A percentile compares a stretch with the other conserved stretches of the same genome.
Evolutionary conservation across 2,888 invertebrate genomes (phyloP).

Genomic region (Thymelicus sylvestris): DNA sequence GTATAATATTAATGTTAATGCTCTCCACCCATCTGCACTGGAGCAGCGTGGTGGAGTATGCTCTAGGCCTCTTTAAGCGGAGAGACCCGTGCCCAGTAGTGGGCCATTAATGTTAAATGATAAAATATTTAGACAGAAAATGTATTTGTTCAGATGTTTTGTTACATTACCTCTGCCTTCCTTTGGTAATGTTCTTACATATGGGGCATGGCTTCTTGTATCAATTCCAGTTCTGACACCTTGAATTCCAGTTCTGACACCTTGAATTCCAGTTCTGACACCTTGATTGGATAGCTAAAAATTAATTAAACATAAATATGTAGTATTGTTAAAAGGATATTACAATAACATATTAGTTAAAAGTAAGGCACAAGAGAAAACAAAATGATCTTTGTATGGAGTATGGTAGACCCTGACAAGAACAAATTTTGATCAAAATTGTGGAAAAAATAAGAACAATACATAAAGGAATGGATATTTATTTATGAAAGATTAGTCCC

Average conservation of each 20-base stretch:
- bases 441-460: neutral
- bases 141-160: neutral
- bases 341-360: no score
- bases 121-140: neutral
- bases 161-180: constrained; percentile 60
- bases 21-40: no score
- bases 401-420: no score
- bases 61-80: no score
- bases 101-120: neutral
- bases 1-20: neutral
- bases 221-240: constrained; percentile 9
- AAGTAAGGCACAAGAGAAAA: no score
- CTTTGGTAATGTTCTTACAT: constrained; percentile 48
- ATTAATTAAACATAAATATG: neutral
- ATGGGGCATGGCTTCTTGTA: constrained; percentile 51
- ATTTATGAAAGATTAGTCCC: neutral
- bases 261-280: constrained; percentile 11
- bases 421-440: no score
- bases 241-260: no score
- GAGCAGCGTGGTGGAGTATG: no score
- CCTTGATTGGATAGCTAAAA: constrained; percentile 19
- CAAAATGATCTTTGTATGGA: neutral
- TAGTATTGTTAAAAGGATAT: no score
- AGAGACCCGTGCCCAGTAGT: no score
- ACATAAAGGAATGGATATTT: neutral